Evolutionary conservation across 2,113 vertebrate species (phyloP).

Genomic region (Nesogale talazaci): DNA sequence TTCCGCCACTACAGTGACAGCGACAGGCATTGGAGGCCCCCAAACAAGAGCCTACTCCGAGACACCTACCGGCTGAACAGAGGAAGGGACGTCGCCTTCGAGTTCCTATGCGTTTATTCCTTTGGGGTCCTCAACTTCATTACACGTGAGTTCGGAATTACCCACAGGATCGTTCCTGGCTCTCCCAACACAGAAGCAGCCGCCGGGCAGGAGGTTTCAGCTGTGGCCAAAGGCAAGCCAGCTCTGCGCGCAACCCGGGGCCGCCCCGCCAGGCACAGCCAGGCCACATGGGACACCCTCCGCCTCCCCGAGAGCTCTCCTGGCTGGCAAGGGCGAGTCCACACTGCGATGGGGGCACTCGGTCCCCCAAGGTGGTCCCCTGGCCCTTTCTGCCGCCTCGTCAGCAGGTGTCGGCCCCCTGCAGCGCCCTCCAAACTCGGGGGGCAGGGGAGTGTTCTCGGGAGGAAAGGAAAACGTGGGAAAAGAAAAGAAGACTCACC

Average conservation of each 20-base stretch:
- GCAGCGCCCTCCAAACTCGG: background rate
- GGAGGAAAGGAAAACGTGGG: background rate
- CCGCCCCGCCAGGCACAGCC: background rate
- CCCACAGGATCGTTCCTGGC: background rate
- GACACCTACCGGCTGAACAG: background rate
- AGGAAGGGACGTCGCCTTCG: background rate
- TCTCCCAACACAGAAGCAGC: too few species aligned
- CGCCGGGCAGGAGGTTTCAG: background rate
- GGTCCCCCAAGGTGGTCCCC: too few species aligned
- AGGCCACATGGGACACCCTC: background rate
- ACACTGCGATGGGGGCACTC: background rate
- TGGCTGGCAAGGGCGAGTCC: accelerated
- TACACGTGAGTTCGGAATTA: background rate
- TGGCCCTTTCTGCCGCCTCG: background rate
- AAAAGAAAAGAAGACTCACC: slow-evolving; percentile 82
- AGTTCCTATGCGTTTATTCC: background rate
- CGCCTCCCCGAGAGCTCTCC: background rate
- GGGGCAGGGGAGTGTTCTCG: background rate
- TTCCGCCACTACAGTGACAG: background rate
- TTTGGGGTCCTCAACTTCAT: background rate
- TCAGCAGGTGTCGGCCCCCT: background rate
- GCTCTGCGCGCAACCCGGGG: background rate
- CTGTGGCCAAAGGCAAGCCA: background rate
- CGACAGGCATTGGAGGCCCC: background rate
- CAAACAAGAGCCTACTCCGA: background rate